phyloP scores from a whole-genome alignment of 2,888 invertebrate species.

The Nemurella pictetii region DNA sequence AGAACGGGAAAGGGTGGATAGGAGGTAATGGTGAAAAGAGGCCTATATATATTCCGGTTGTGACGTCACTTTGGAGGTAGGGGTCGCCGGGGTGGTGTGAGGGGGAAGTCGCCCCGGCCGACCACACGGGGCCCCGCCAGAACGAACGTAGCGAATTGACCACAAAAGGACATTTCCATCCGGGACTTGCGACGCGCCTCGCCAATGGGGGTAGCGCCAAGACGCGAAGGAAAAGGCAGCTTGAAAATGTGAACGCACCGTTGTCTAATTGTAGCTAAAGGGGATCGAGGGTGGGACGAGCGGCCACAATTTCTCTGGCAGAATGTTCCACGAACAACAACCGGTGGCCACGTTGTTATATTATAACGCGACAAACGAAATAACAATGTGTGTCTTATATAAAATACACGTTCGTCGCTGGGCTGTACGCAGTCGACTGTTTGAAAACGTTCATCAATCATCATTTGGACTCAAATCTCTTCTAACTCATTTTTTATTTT shows the following conservation, averaged over 20 bases:
- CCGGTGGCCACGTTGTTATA: not conserved
- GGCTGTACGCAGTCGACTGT: not conserved
- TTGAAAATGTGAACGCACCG: not conserved
- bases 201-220: not conserved
- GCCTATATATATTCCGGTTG: not conserved
- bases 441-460: conserved; percentile 10
- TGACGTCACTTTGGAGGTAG: not conserved
- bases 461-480: conserved; percentile 13
- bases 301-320: not conserved
- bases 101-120: not conserved
- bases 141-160: conserved; percentile 18
- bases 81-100: not conserved
- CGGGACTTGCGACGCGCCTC: conserved; percentile 8
- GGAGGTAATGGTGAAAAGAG: not conserved
- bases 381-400: conserved; percentile 2
- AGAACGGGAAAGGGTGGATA: not conserved
- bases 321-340: not conserved
- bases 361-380: conserved; percentile 2
- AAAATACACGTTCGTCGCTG: not conserved
- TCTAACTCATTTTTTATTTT: conserved; percentile 6
- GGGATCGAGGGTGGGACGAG: not conserved
- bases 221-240: not conserved
- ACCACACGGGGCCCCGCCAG: not conserved
- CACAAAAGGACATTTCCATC: conserved; percentile 26
- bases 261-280: conserved; percentile 15